Evolutionary conservation across 1,140 invertebrate species (phyloP).

Genomic region (Trissolcus basalis): DNA sequence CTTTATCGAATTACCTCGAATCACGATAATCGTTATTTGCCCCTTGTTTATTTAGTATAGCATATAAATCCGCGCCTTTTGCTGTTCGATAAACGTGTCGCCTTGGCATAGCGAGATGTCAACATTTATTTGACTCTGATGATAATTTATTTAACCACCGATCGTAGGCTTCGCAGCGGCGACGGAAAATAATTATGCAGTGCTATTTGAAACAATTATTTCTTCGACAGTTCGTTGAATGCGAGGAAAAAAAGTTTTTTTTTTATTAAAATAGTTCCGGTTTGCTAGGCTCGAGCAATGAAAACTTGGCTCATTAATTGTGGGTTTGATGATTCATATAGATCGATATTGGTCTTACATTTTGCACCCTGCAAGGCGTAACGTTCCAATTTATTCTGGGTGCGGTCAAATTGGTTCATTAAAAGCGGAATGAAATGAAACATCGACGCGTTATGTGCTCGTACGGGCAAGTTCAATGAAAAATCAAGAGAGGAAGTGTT

Average conservation of each 20-base stretch:
- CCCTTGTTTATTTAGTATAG: slow-evolving; percentile 21
- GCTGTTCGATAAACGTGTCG: slow-evolving; percentile 11
- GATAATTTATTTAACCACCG: slow-evolving; percentile 11
- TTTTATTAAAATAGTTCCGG: background rate
- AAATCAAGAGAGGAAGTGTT: slow-evolving; percentile 1
- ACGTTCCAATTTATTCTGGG: slow-evolving; percentile 45
- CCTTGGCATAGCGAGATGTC: slow-evolving; percentile 8
- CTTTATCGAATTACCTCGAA: slow-evolving; percentile 36
- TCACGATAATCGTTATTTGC: slow-evolving; percentile 31
- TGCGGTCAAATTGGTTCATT: slow-evolving; percentile 54
- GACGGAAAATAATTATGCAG: too few species aligned
- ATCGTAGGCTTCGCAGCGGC: too few species aligned
- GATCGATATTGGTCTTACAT: slow-evolving; percentile 37
- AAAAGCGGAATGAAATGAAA: slow-evolving; percentile 41
- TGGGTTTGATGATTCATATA: slow-evolving; percentile 40
- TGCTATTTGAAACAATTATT: too few species aligned
- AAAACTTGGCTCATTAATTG: slow-evolving; percentile 23
- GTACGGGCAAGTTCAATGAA: slow-evolving; percentile 8
- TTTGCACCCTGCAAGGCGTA: slow-evolving; percentile 34
- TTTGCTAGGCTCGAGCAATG: background rate
- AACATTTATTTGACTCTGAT: slow-evolving; percentile 18
- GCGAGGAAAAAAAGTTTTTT: too few species aligned
- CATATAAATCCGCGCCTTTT: slow-evolving; percentile 12
- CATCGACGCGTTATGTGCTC: slow-evolving; percentile 27
- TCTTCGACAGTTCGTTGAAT: too few species aligned